Percentiles rank a stretch among this genome's conserved stretches.
Evolutionary conservation across 2,113 vertebrate species (phyloP).

Genomic region (Amazona vittata): DNA sequence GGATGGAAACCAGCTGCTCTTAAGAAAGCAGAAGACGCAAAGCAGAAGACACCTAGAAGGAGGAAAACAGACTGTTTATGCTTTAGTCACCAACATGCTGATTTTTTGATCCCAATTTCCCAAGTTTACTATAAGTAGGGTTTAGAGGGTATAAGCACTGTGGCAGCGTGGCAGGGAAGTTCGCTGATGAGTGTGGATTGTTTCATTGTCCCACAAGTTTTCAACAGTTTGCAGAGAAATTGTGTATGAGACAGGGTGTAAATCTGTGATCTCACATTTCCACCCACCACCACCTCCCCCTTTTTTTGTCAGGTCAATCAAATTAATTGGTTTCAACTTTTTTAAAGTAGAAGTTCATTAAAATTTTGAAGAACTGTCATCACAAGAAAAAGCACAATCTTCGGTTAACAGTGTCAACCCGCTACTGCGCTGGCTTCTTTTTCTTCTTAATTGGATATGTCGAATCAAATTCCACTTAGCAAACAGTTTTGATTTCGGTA

Average conservation of each 20-base stretch:
- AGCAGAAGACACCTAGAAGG: background rate
- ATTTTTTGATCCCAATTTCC: background rate
- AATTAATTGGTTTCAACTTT: conserved; percentile 45
- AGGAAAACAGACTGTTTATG: background rate
- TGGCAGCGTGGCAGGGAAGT: background rate
- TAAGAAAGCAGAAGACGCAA: background rate
- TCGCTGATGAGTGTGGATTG: fast-evolving
- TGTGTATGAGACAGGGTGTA: background rate
- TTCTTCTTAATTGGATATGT: conserved; percentile 33
- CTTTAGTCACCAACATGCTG: background rate
- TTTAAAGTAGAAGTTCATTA: conserved; percentile 26
- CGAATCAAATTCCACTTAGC: conserved; percentile 21
- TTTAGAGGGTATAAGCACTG: background rate
- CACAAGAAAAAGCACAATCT: conserved; percentile 35
- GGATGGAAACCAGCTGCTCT: background rate
- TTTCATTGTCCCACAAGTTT: background rate
- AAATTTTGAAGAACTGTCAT: conserved; percentile 48
- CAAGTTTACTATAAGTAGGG: background rate
- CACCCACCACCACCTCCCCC: background rate
- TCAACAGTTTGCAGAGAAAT: background rate
- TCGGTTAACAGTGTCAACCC: conserved; percentile 28
- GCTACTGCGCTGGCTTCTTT: background rate
- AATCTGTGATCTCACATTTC: conserved; percentile 46
- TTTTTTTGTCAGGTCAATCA: background rate
- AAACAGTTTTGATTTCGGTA: background rate